phyloP scores from a whole-genome alignment of 2,797 vertebrate species.

The Hydrolagus colliei region DNA sequence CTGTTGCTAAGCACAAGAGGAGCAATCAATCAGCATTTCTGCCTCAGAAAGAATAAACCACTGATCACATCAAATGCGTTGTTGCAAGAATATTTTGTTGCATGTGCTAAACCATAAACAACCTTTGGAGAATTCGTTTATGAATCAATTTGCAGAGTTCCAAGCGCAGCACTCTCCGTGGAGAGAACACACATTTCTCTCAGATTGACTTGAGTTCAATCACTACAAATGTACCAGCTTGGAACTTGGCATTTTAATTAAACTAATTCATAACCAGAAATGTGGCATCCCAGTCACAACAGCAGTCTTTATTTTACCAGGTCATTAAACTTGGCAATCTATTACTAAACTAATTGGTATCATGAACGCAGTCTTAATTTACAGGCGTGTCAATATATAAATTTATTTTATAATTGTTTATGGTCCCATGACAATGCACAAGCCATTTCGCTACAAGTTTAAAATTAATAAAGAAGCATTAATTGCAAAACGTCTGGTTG shows the following conservation, averaged over 20 bases:
- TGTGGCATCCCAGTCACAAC: neutral
- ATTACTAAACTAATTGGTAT: constrained; percentile 58
- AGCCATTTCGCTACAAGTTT: neutral
- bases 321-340: constrained; percentile 60
- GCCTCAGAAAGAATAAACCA: neutral
- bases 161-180: constrained; percentile 7
- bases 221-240: neutral
- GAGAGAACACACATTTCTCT: neutral
- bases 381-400: constrained; percentile 24
- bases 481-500: neutral
- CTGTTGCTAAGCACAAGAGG: neutral
- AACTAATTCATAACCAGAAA: constrained; percentile 32
- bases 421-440: neutral
- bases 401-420: constrained; percentile 2
- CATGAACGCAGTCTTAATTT: constrained; percentile 52
- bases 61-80: constrained; percentile 17
- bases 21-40: constrained; percentile 16
- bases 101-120: constrained; percentile 1
- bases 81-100: neutral
- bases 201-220: constrained; percentile 26
- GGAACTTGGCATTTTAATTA: constrained; percentile 30
- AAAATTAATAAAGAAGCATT: constrained; percentile 20
- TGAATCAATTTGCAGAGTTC: constrained; percentile 20
- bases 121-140: constrained; percentile 13
- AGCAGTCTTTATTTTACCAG: constrained; percentile 51